Evolutionary conservation across 2,888 invertebrate species (phyloP).

Genomic region (Cyrtodaria siliqua): DNA sequence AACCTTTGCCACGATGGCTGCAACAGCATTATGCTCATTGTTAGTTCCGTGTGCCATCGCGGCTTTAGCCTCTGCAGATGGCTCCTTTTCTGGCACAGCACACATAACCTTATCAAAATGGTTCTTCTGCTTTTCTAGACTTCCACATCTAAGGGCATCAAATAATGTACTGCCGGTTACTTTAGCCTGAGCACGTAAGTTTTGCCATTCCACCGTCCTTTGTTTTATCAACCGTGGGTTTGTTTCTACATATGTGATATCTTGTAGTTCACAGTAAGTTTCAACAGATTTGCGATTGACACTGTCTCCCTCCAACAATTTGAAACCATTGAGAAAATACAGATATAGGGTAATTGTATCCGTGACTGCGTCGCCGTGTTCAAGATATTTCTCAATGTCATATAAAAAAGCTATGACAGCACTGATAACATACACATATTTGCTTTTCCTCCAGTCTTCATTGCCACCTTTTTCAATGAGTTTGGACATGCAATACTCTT

Average conservation of each 20-base stretch:
- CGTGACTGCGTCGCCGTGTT: not conserved
- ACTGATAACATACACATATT: conserved; percentile 19
- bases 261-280: too few relatives aligned
- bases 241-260: conserved; percentile 61
- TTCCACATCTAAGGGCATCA: not conserved
- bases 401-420: conserved; percentile 10
- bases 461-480: conserved; percentile 9
- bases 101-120: conserved; percentile 9
- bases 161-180: conserved; percentile 10
- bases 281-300: too few relatives aligned
- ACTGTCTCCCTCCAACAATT: too few relatives aligned
- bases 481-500: conserved; percentile 11
- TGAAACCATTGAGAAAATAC: too few relatives aligned
- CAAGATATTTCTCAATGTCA: not conserved
- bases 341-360: not conserved
- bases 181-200: not conserved
- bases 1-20: not conserved
- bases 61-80: not conserved
- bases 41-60: not conserved
- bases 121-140: conserved; percentile 1
- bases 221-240: not conserved
- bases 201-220: conserved; percentile 4
- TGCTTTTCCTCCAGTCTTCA: conserved; percentile 7
- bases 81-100: not conserved
- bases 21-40: conserved; percentile 7